These are phyloP conservation scores for Falco cherrug DNA, from an alignment of 2,797 vertebrate genomes.

Conservation along the genomic window DNA sequence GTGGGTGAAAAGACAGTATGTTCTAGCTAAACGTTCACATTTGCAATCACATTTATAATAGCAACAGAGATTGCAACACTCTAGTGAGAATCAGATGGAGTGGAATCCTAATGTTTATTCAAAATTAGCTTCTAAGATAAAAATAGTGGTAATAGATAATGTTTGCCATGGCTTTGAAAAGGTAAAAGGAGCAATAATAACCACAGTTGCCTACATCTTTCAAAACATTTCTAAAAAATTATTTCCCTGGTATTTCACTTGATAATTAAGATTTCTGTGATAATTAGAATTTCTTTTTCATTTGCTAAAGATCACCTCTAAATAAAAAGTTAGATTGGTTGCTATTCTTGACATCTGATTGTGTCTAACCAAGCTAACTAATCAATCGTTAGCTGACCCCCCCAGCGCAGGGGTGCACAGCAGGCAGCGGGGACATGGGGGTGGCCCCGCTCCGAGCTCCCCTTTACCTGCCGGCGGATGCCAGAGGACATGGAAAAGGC, in stretches of 20 bases:
- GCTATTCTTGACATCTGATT: rapidly evolving
- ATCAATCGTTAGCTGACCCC: rapidly evolving
- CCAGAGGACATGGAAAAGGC: constrained; percentile 71
- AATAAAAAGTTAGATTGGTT: background rate
- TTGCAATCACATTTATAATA: background rate
- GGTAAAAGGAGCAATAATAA: background rate
- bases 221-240: background rate
- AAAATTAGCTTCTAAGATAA: background rate
- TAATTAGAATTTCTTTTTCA: background rate
- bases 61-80: background rate
- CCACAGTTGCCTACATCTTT: background rate
- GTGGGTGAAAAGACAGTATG: background rate
- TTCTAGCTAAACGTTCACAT: background rate
- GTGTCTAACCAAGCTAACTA: background rate
- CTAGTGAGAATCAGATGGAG: background rate
- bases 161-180: background rate
- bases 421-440: background rate
- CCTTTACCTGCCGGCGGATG: constrained; percentile 81
- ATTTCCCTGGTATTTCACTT: background rate
- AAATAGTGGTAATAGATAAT: background rate
- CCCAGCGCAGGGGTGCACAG: background rate
- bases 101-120: background rate
- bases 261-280: background rate
- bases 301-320: background rate
- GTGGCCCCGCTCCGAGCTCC: rapidly evolving